Base-by-base conservation (phyloP, 2,113 vertebrate species). In the Tupaia chinensis region DNA sequence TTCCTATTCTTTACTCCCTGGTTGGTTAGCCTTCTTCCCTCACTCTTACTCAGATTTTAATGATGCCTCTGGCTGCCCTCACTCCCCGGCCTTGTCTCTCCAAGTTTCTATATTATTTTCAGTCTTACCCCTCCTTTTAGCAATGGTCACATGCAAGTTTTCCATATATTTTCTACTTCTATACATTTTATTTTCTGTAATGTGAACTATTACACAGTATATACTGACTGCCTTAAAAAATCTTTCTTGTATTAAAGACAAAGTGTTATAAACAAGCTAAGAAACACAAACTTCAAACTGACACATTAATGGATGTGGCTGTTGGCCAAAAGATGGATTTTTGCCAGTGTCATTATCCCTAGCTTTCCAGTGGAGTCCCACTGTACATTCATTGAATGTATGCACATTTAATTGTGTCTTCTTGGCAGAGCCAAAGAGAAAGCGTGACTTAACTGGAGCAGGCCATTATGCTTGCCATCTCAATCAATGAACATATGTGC, bases 371-470 rank as follows among this genome's bases (percentile, higher is more conserved):
- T 44, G 20, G 23, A 81, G 29, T 87, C 44, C 92, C 83, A 65
- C 72, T 82, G 91, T 5, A 60, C 3, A 27, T 14, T 9, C 66
- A 73, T 68, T 78, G 53, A 58, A 83, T 19, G 85, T 96, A n/a
- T 58, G 32, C 76, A 92, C 10, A 73, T 84, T 95, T 15, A n/a
- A 83, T 23, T 68, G 1, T 17, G 32, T 54, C 58, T 87, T 87
- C 88, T 80, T 93, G 65, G 65, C 27, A 95, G 72, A 89, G 58
- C 6, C 32, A 78, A 56, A 94, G 14, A 73, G 32, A 86, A 63
- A 61, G 60, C 34, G 25, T 68, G 17, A 54, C 83, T 32, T 68
- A 61, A 70, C 58, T 8, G 80, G 25, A 77, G 29, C 13, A 87
- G 53, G 19, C 8, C 23, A 7, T 70, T 72, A 63, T 0, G 0